Evolutionary conservation across 2,888 invertebrate species (phyloP), one percentile per base, ranked within the genome.

Genomic region (Megastigmus dorsalis): DNA sequence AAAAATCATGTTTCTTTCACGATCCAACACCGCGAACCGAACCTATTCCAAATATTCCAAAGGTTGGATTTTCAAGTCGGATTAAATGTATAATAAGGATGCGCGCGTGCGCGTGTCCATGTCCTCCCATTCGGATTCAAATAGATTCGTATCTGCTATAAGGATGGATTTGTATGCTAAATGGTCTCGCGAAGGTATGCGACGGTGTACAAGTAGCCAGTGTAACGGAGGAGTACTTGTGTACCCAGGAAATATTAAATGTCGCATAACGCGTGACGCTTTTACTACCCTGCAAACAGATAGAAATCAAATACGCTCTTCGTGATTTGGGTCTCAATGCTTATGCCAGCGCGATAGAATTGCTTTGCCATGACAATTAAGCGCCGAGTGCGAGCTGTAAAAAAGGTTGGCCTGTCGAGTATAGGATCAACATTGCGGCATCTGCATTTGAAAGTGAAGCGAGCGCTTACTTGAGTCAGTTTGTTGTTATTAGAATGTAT

Each of bases 131-230:
- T n/a, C 48, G 50, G 18, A 26, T 26, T 30, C 50, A 36, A 33
- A 45, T 33, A 63, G 50, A 63, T 62, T 48, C 13, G 23, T 48
- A 50, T 50, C 23, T 36, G n/a, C n/a, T n/a, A n/a, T n/a, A n/a
- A 20, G 10, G 18, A 45, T 20, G n/a, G 13, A 7, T 36, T 33
- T 33, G 33, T 36, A 48, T 33, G 33, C 30, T 62, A 41, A 60
- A 41, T 10, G 43, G 26, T 23, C 41, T 7, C 7, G 28, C 15
- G 13, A 9, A 7, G 9, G 15, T n/a, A n/a, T n/a, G n/a, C n/a
- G n/a, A n/a, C n/a, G n/a, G n/a, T n/a, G n/a, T n/a, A n/a, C n/a
- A n/a, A n/a, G n/a, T n/a, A n/a, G n/a, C n/a, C 33, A 36, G 20
- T 28, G 28, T 26, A 43, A 60, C 28, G 4, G 45, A 43, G 18